Percentiles rank a stretch among this genome's conserved stretches.
Evolutionary conservation across 2,888 invertebrate species (phyloP).

Genomic region (Strigamia maritima): DNA sequence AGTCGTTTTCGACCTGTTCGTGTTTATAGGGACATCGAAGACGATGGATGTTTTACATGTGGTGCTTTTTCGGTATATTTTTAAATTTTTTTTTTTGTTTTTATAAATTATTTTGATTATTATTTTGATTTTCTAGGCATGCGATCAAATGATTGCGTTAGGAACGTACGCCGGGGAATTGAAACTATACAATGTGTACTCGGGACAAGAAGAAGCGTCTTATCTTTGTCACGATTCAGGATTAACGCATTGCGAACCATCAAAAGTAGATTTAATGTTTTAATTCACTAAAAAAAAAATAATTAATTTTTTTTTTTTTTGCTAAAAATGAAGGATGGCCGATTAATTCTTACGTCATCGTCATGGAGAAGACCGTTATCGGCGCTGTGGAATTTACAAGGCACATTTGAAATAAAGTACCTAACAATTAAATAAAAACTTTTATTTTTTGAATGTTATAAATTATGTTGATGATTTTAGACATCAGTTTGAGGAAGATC

Average conservation of each 20-base stretch:
- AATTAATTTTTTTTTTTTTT: background rate
- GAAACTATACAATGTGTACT: slow-evolving; percentile 78
- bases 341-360: slow-evolving; percentile 77
- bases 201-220: slow-evolving; percentile 73
- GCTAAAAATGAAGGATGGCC: slow-evolving; percentile 59
- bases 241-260: slow-evolving; percentile 64
- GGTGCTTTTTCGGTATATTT: slow-evolving; percentile 62
- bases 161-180: slow-evolving; percentile 91
- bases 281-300: background rate
- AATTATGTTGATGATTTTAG: slow-evolving; percentile 38
- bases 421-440: slow-evolving; percentile 47
- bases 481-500: slow-evolving; percentile 70
- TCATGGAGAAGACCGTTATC: slow-evolving; percentile 81
- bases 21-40: slow-evolving; percentile 64
- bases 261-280: slow-evolving; percentile 49
- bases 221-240: slow-evolving; percentile 82
- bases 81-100: background rate
- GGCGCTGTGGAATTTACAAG: slow-evolving; percentile 64
- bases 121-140: slow-evolving; percentile 56
- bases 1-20: slow-evolving; percentile 74
- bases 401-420: slow-evolving; percentile 57
- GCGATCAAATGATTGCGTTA: slow-evolving; percentile 68
- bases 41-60: slow-evolving; percentile 72
- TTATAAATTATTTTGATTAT: slow-evolving; percentile 13
- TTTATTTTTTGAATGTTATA: slow-evolving; percentile 37